Conservation (phyloP, 2,888 invertebrate species). For the Nineta flava region DNA sequence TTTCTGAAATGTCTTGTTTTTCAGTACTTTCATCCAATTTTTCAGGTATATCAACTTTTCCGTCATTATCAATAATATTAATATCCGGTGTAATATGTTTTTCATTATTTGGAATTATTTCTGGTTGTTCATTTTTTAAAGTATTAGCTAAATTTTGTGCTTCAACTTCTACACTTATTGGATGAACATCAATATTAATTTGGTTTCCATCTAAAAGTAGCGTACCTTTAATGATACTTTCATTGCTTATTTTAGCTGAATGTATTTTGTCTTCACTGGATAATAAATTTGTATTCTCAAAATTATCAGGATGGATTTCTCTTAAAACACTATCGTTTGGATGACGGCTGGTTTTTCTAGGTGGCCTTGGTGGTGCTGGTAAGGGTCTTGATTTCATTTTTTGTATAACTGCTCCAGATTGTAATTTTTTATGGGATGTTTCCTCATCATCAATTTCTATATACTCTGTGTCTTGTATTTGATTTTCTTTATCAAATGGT, state of each 20-base stretch:
- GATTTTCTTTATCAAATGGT: constrained; percentile 21
- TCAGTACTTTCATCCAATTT: constrained; percentile 9
- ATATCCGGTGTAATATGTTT: constrained; percentile 13
- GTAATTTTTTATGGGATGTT: constrained; percentile 41
- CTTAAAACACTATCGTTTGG: constrained; percentile 17
- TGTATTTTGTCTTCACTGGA: constrained; percentile 12
- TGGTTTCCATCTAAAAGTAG: neutral
- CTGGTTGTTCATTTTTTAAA: neutral
- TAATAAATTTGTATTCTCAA: constrained; percentile 17
- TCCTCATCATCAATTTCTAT: constrained; percentile 42
- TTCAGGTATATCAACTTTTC: constrained; percentile 6
- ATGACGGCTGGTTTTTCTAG: constrained; percentile 29
- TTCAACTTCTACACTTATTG: neutral
- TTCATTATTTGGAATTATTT: neutral
- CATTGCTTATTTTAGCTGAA: neutral
- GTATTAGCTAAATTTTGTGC: neutral
- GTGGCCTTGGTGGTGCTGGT: constrained; percentile 75
- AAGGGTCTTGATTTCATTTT: constrained; percentile 76
- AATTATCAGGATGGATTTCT: constrained; percentile 16
- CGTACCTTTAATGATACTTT: neutral
- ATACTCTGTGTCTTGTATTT: constrained; percentile 32
- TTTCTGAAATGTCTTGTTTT: constrained; percentile 7
- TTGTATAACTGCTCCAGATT: constrained; percentile 58
- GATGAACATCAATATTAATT: neutral
- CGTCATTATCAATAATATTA: constrained; percentile 12